Conservation (phyloP, 1,140 invertebrate species). For the Brachionus angularis region DNA sequence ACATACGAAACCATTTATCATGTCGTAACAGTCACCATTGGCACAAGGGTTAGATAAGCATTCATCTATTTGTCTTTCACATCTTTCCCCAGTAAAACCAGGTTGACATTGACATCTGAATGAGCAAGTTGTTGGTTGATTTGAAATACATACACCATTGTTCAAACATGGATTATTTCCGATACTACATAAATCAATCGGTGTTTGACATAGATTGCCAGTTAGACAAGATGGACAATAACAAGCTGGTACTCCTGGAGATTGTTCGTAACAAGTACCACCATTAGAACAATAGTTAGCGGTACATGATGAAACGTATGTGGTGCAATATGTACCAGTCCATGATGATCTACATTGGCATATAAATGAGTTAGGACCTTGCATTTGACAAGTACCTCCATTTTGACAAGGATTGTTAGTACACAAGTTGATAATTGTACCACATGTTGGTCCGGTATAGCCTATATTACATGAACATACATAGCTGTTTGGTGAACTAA, state of each 20-base stretch:
- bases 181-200: background rate
- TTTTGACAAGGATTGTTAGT: constrained; percentile 33
- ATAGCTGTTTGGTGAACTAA: constrained; percentile 58
- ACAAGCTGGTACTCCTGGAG: constrained; percentile 12
- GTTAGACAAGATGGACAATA: constrained; percentile 34
- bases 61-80: constrained; percentile 45
- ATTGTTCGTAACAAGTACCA: constrained; percentile 38
- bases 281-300: constrained; percentile 41
- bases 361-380: constrained; percentile 17
- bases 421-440: constrained; percentile 71
- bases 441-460: constrained; percentile 86
- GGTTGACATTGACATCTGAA: constrained; percentile 23
- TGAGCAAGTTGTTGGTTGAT: constrained; percentile 35
- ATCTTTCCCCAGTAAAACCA: constrained; percentile 37
- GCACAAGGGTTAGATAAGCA: constrained; percentile 40
- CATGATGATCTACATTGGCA: background rate
- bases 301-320: constrained; percentile 33
- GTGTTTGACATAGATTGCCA: constrained; percentile 11
- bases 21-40: constrained; percentile 24
- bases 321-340: constrained; percentile 5
- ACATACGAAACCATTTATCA: constrained; percentile 43
- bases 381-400: constrained; percentile 28
- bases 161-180: constrained; percentile 40
- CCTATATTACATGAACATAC: constrained; percentile 78
- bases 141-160: constrained; percentile 36